Percentiles rank a stretch among this genome's conserved stretches.
These are phyloP conservation scores for Volucella inflata DNA, from an alignment of 2,888 invertebrate species.

Conservation along the genomic window DNA sequence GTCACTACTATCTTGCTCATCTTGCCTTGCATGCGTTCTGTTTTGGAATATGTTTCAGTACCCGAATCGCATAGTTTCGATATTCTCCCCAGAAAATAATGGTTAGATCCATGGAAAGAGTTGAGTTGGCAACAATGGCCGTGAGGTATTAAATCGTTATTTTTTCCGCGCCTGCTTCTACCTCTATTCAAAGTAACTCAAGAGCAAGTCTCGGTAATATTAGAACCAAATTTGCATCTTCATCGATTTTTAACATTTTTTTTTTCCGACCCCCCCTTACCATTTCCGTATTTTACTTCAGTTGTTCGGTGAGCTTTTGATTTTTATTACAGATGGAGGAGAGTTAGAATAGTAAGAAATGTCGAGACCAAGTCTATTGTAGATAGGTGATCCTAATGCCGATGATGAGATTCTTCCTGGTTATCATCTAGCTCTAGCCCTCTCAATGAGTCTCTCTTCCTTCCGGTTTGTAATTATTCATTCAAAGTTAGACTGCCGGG, in stretches of 20 bases:
- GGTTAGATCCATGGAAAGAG: too few relatives aligned
- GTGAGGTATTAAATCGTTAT: constrained; percentile 20
- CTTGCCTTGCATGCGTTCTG: too few relatives aligned
- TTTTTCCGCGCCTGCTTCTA: background rate
- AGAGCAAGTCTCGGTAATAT: constrained; percentile 52
- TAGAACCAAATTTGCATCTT: constrained; percentile 73
- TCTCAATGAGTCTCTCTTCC: constrained; percentile 32
- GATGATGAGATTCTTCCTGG: constrained; percentile 71
- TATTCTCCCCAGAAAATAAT: background rate
- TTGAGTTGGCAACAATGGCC: too few relatives aligned
- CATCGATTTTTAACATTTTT: constrained; percentile 12
- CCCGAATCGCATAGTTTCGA: background rate
- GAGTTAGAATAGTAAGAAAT: constrained; percentile 18
- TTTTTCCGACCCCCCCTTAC: background rate
- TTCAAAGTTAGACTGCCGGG: constrained; percentile 65
- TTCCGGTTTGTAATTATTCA: constrained; percentile 69
- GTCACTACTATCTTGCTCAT: too few relatives aligned
- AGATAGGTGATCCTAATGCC: constrained; percentile 48
- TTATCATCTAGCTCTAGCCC: constrained; percentile 45
- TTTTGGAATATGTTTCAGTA: too few relatives aligned
- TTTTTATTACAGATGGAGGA: constrained; percentile 41
- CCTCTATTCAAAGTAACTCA: constrained; percentile 39
- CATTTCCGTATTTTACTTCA: background rate
- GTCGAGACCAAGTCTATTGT: constrained; percentile 51
- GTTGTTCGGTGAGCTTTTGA: constrained; percentile 27